These are phyloP conservation scores for Planiliza haematocheilus DNA, from an alignment of 2,113 vertebrate species.

Conservation along the genomic window DNA sequence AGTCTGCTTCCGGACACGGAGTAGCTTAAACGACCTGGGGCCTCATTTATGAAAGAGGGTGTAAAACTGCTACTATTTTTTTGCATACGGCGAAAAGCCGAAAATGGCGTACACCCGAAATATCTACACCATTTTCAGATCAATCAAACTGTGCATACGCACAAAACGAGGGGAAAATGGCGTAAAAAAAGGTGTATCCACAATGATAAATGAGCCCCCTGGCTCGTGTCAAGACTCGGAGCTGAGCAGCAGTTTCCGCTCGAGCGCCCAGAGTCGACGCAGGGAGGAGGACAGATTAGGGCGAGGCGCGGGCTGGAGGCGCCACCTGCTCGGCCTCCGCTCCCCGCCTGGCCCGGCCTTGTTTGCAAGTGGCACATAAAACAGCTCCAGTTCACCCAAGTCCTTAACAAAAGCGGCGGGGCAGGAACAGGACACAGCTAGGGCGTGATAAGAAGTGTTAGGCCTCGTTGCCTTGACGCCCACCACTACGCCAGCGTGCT, in stretches of 20 bases:
- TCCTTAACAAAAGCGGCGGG: conserved; percentile 36
- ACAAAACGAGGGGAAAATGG: too few species aligned
- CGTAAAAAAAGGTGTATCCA: too few species aligned
- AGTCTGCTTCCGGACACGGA: background rate
- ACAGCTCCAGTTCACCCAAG: conserved; percentile 28
- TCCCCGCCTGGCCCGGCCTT: background rate
- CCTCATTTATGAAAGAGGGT: too few species aligned
- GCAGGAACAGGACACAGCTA: conserved; percentile 44
- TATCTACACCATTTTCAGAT: too few species aligned
- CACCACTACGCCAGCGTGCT: background rate
- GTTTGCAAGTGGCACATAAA: conserved; percentile 43
- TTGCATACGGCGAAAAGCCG: too few species aligned
- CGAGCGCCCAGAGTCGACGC: conserved; percentile 8
- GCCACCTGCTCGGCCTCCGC: conserved; percentile 35
- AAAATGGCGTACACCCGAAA: too few species aligned
- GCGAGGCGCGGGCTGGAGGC: conserved; percentile 28
- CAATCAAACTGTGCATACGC: too few species aligned
- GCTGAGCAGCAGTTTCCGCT: conserved; percentile 37
- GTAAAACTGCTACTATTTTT: too few species aligned
- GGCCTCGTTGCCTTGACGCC: conserved; percentile 50
- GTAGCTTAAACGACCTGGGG: background rate
- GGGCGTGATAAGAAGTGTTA: conserved; percentile 29
- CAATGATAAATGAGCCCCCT: too few species aligned
- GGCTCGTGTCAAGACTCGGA: conserved; percentile 16
- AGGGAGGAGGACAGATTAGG: conserved; percentile 28